Percentiles rank a stretch among this genome's conserved stretches.
phyloP scores from a whole-genome alignment of 1,140 invertebrate genomes.

The Portunus trituberculatus region DNA sequence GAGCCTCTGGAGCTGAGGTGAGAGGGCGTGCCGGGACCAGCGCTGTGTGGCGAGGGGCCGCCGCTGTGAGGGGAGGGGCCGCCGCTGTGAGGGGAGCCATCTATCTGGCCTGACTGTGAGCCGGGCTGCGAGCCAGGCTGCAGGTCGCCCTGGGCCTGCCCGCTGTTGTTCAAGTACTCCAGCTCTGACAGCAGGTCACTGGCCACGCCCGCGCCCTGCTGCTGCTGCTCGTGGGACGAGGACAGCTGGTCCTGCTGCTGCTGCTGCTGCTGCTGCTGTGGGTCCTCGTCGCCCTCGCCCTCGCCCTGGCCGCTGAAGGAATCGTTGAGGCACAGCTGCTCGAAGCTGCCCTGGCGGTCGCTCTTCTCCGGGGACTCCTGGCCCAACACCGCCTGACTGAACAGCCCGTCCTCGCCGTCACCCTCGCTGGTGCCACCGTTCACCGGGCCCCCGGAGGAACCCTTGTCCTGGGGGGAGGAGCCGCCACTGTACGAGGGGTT shows the following conservation, averaged over 20 bases:
- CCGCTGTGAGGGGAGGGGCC: constrained; percentile 70
- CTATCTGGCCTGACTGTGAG: constrained; percentile 62
- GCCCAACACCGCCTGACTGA: constrained; percentile 77
- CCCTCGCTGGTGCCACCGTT: constrained; percentile 47
- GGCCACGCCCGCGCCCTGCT: constrained; percentile 64
- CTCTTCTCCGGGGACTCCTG: constrained; percentile 71
- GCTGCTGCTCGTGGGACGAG: constrained; percentile 62
- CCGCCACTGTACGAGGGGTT: constrained; percentile 40
- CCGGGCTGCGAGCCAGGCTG: constrained; percentile 54
- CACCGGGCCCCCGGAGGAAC: neutral
- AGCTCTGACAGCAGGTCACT: constrained; percentile 75
- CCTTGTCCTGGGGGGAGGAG: constrained; percentile 57
- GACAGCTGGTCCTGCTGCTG: neutral
- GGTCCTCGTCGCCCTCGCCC: constrained; percentile 33
- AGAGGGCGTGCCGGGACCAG: constrained; percentile 63
- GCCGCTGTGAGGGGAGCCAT: constrained; percentile 69
- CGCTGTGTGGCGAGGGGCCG: constrained; percentile 68
- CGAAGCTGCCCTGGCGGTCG: constrained; percentile 76
- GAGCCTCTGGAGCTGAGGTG: constrained; percentile 74
- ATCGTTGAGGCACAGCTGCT: constrained; percentile 77
- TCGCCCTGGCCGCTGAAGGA: constrained; percentile 64
- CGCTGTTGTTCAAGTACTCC: constrained; percentile 75
- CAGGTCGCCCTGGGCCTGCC: constrained; percentile 62
- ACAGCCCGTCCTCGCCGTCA: constrained; percentile 73
- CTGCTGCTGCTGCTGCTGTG: constrained; percentile 62